Evolutionary conservation across 1,140 invertebrate genomes (phyloP).

Genomic region (Eubasilissa regina): DNA sequence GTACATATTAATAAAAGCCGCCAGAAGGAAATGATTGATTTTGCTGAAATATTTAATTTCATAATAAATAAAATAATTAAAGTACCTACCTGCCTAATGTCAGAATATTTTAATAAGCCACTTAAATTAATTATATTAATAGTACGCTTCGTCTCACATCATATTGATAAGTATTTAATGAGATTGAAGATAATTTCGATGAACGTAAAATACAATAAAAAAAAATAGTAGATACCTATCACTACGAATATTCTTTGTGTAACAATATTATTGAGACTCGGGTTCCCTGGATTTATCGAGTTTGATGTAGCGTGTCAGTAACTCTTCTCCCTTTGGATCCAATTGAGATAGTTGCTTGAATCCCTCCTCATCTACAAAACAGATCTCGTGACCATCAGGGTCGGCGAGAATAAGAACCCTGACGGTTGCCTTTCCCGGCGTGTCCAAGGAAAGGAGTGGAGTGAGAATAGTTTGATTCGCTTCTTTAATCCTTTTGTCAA

Average conservation of each 20-base stretch:
- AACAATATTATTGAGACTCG: background rate
- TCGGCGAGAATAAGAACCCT: slow-evolving; percentile 96
- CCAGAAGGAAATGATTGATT: too few species aligned
- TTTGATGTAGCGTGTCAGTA: slow-evolving; percentile 86
- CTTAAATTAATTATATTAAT: too few species aligned
- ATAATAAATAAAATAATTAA: too few species aligned
- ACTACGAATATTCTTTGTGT: slow-evolving; percentile 32
- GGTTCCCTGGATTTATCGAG: slow-evolving; percentile 76
- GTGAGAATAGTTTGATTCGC: slow-evolving; percentile 86
- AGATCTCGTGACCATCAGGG: slow-evolving; percentile 98
- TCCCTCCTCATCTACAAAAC: slow-evolving; percentile 97
- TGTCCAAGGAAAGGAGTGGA: slow-evolving; percentile 91
- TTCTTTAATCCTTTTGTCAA: slow-evolving; percentile 84
- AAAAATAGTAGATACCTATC: background rate
- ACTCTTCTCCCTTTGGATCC: slow-evolving; percentile 85
- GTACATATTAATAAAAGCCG: too few species aligned
- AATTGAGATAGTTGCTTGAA: slow-evolving; percentile 91
- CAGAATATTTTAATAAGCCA: too few species aligned
- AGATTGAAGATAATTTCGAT: too few species aligned
- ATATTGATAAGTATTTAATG: too few species aligned
- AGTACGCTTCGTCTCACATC: too few species aligned
- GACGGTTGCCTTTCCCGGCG: slow-evolving; percentile 96
- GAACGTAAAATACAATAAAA: too few species aligned
- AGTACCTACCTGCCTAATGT: too few species aligned
- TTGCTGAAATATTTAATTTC: too few species aligned